A percentile compares a stretch with the other conserved stretches of the same genome.
phyloP scores from a whole-genome alignment of 2,888 invertebrate genomes.

The Ophion costatus region DNA sequence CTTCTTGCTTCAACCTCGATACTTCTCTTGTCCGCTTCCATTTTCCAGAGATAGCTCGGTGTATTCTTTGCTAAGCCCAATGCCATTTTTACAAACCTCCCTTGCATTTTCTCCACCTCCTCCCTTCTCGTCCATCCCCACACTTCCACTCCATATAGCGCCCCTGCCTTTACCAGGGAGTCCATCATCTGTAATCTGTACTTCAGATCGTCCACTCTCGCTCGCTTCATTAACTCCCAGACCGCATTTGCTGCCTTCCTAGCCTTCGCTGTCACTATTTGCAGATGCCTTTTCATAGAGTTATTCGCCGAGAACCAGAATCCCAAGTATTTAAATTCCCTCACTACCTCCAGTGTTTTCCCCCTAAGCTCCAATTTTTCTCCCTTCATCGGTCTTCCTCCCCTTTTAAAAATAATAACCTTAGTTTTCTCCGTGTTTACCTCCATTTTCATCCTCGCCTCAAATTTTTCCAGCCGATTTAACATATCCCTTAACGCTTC shows the following conservation, averaged over 20 bases:
- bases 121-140: background rate
- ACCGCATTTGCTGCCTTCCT: background rate
- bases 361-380: background rate
- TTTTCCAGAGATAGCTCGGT: background rate
- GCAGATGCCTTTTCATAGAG: background rate
- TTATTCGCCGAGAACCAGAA: background rate
- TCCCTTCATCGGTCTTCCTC: background rate
- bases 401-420: conserved; percentile 1
- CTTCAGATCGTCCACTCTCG: background rate
- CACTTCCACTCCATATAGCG: background rate
- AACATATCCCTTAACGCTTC: conserved; percentile 8
- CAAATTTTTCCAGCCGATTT: conserved; percentile 1
- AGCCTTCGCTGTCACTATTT: background rate
- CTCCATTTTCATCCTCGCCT: conserved; percentile 4
- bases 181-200: background rate
- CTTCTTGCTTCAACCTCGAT: background rate
- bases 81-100: background rate
- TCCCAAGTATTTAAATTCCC: conserved; percentile 11
- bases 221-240: background rate
- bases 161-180: background rate
- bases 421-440: too few species aligned
- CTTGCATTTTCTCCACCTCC: background rate
- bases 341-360: conserved; percentile 14
- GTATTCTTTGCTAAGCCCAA: background rate
- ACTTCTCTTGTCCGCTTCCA: background rate